A percentile compares a stretch with the other conserved stretches of the same genome.
These are phyloP conservation scores for Epicauta chinensis DNA, from an alignment of 1,140 invertebrate species.

Conservation along the genomic window DNA sequence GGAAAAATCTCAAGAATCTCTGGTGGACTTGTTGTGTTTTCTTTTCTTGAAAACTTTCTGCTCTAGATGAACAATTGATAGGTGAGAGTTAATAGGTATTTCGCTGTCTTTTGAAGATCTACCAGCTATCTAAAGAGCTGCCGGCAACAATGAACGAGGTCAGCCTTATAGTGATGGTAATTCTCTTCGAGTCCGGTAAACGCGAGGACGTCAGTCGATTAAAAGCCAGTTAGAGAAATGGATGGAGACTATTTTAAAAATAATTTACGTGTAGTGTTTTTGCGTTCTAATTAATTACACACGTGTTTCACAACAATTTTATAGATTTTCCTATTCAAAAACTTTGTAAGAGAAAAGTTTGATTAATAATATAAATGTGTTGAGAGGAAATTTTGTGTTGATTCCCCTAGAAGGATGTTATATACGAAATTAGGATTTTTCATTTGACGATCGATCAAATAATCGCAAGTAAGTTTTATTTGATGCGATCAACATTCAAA, in stretches of 20 bases:
- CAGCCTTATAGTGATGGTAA: slow-evolving; percentile 9
- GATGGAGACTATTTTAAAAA: slow-evolving; percentile 9
- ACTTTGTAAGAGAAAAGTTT: too few relatives aligned
- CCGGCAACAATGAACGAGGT: slow-evolving; percentile 20
- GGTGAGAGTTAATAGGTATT: slow-evolving; percentile 23
- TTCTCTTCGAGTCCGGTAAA: slow-evolving; percentile 11
- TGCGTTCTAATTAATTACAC: neutral
- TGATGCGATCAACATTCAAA: too few relatives aligned
- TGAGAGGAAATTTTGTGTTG: too few relatives aligned
- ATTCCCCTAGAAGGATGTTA: too few relatives aligned
- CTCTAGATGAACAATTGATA: slow-evolving; percentile 11
- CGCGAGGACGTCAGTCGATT: slow-evolving; percentile 7
- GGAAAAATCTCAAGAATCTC: too few relatives aligned
- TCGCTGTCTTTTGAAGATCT: slow-evolving; percentile 1
- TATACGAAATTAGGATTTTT: too few relatives aligned
- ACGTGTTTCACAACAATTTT: neutral
- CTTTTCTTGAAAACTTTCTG: too few relatives aligned
- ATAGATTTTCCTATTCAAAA: too few relatives aligned
- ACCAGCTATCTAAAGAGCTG: slow-evolving; percentile 13
- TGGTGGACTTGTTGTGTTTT: too few relatives aligned
- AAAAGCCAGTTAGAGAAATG: slow-evolving; percentile 8
- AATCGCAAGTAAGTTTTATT: too few relatives aligned
- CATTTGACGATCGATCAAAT: too few relatives aligned
- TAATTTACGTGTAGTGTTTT: slow-evolving; percentile 9
- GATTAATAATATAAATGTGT: too few relatives aligned